phyloP scores from a whole-genome alignment of 1,140 invertebrate genomes.

The Drosophila athabasca region DNA sequence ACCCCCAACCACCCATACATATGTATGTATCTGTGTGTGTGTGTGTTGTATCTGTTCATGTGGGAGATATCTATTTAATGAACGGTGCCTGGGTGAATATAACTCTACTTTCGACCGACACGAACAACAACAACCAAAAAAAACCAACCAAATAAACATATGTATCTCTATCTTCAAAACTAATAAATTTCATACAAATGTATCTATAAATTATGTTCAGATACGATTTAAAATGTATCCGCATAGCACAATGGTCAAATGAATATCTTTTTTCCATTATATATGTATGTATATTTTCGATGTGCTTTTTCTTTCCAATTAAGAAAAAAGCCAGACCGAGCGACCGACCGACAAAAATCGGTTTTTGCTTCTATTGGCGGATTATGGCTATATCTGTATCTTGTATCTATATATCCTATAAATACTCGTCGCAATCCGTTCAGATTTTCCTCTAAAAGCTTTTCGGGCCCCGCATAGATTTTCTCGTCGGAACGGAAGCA shows the following conservation, averaged over 20 bases:
- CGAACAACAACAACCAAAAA: no score
- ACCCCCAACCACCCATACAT: no score
- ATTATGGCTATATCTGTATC: no score
- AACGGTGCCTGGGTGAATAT: conserved; percentile 41
- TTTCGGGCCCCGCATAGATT: conserved; percentile 28
- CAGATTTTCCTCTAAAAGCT: conserved; percentile 8
- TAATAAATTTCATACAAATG: conserved; percentile 42
- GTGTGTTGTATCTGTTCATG: conserved; percentile 9
- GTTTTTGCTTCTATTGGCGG: conserved; percentile 2
- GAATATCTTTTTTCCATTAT: no score
- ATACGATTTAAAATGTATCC: no score
- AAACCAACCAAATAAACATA: neutral
- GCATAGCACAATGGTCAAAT: no score
- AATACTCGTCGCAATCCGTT: conserved; percentile 10
- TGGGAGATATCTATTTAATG: conserved; percentile 43
- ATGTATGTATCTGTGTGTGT: conserved; percentile 7
- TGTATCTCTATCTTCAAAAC: conserved; percentile 27
- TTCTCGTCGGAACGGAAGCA: conserved; percentile 41
- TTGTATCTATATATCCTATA: conserved; percentile 24
- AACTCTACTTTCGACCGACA: conserved; percentile 29
- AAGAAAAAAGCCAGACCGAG: neutral
- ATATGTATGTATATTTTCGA: neutral
- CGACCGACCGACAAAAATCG: conserved; percentile 1
- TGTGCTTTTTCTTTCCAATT: conserved; percentile 5
- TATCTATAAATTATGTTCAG: neutral